phyloP scores from a whole-genome alignment of 2,888 invertebrate genomes.

The Trilocha varians region DNA sequence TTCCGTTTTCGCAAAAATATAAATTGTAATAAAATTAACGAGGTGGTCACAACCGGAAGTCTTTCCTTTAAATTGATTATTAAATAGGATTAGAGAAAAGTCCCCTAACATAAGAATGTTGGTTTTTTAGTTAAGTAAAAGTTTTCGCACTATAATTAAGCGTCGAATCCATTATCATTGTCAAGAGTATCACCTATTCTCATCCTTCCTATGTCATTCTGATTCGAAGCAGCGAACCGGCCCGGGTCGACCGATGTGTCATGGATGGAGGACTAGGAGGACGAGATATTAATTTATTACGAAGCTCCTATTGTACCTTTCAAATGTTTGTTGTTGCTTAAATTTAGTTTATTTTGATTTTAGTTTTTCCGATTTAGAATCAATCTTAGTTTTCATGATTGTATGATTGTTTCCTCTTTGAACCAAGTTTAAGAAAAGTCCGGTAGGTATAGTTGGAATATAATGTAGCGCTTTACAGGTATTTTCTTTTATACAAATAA shows the following conservation, averaged over 20 bases:
- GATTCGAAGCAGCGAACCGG: constrained; percentile 39
- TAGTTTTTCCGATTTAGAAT: too few species aligned
- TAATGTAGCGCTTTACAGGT: too few species aligned
- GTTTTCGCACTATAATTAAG: constrained; percentile 5
- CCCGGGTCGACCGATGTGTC: constrained; percentile 18
- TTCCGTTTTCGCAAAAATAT: too few species aligned
- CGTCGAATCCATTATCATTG: constrained; percentile 12
- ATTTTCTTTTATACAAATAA: too few species aligned
- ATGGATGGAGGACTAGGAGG: neutral
- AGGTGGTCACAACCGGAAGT: too few species aligned
- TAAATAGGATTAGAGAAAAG: too few species aligned
- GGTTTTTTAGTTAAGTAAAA: neutral
- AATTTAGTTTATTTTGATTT: neutral
- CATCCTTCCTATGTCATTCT: constrained; percentile 42
- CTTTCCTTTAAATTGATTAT: too few species aligned
- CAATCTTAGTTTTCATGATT: too few species aligned
- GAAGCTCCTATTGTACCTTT: neutral
- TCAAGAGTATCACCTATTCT: constrained; percentile 12
- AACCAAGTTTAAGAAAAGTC: too few species aligned
- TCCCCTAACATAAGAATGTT: constrained; percentile 1
- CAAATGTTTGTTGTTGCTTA: neutral
- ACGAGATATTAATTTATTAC: neutral
- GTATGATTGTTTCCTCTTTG: too few species aligned
- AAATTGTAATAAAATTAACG: too few species aligned
- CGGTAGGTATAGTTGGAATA: too few species aligned